phyloP scores from a whole-genome alignment of 2,888 invertebrate genomes.

The Camponotus fellah region DNA sequence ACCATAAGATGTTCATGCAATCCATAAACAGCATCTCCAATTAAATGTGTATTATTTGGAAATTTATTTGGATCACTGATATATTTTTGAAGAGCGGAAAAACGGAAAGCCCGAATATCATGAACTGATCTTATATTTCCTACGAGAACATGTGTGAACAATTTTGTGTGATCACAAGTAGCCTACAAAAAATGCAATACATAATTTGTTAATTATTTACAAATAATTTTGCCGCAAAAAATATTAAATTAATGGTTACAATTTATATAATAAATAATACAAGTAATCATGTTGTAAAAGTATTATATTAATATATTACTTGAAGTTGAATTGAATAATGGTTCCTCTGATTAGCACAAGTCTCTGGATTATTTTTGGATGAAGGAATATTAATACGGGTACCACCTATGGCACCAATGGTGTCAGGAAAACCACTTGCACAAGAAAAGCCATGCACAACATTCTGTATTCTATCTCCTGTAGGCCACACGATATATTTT shows the following conservation, averaged over 20 bases:
- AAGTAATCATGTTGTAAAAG: background rate
- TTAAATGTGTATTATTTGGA: conserved; percentile 61
- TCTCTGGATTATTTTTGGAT: background rate
- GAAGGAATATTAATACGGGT: conserved; percentile 14
- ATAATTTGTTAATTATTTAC: background rate
- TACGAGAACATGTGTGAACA: conserved; percentile 66
- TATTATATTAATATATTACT: conserved; percentile 25
- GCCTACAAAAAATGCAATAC: conserved; percentile 36
- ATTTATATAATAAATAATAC: background rate
- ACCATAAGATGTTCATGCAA: conserved; percentile 56
- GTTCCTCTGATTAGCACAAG: background rate
- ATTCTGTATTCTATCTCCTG: background rate
- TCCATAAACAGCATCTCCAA: conserved; percentile 66
- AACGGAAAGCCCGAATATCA: conserved; percentile 67
- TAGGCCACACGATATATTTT: conserved; percentile 11
- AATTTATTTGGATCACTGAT: conserved; percentile 61
- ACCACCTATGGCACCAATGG: conserved; percentile 3
- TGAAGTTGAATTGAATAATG: conserved; percentile 12
- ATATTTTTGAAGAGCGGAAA: conserved; percentile 64
- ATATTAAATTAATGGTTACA: background rate
- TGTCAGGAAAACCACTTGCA: conserved; percentile 8
- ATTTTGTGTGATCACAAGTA: conserved; percentile 67
- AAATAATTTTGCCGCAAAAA: background rate
- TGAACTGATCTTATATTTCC: conserved; percentile 70
- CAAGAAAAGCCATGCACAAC: background rate